Percentiles rank a stretch among this genome's conserved stretches.
Conservation (phyloP, 2,797 vertebrate species). For the Hippoglossus hippoglossus region DNA sequence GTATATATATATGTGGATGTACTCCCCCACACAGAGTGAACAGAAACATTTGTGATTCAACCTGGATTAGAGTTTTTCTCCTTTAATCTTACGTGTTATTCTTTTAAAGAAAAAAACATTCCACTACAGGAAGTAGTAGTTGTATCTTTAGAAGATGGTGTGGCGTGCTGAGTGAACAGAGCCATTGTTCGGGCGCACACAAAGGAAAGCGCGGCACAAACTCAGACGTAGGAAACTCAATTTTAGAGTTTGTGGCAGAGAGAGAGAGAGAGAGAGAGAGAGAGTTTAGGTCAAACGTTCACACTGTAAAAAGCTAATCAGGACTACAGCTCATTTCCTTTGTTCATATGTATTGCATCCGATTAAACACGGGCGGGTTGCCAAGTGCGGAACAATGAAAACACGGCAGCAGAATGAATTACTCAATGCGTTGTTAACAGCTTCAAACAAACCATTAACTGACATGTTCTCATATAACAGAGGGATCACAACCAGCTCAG, state of each 20-base stretch:
- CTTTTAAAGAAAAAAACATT: background rate
- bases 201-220: background rate
- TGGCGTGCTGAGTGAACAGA: background rate
- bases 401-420: background rate
- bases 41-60: background rate
- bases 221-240: background rate
- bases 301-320: background rate
- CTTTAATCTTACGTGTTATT: background rate
- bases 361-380: background rate
- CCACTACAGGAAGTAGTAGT: background rate
- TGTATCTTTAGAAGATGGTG: background rate
- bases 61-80: background rate
- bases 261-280: background rate
- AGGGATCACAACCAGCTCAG: background rate
- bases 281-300: background rate
- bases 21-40: background rate
- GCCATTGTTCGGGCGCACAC: background rate
- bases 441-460: background rate
- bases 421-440: background rate
- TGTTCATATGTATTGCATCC: background rate
- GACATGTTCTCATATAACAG: constrained; percentile 6
- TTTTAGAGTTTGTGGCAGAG: background rate
- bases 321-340: background rate
- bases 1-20: background rate
- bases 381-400: constrained; percentile 1